Evolutionary conservation across 2,888 invertebrate species (phyloP).

Genomic region (Orthonevra nobilis): DNA sequence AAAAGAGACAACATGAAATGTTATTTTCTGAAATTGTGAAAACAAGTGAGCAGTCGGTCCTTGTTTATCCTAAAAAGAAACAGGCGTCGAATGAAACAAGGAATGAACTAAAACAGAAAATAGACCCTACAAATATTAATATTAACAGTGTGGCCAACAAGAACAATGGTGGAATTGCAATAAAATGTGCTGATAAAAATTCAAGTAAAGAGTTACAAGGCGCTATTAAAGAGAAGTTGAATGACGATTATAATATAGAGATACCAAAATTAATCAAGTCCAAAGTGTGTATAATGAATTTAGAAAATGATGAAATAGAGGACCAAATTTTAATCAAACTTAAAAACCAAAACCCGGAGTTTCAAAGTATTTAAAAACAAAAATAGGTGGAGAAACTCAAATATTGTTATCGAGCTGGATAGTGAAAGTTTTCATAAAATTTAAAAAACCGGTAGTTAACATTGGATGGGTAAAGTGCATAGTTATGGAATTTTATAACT

Average conservation of each 20-base stretch:
- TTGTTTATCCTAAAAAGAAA: background rate
- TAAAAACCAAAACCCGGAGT: constrained; percentile 4
- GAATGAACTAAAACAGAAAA: background rate
- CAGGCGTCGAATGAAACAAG: constrained; percentile 1
- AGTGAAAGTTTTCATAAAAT: constrained; percentile 21
- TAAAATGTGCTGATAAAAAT: background rate
- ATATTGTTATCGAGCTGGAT: constrained; percentile 7
- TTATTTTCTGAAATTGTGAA: background rate
- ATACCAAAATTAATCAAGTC: background rate
- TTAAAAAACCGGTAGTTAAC: background rate
- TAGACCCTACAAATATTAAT: background rate
- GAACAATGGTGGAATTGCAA: background rate
- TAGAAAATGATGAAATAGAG: constrained; percentile 2
- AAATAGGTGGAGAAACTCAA: constrained; percentile 16
- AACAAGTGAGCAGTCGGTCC: background rate
- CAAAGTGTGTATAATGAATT: constrained; percentile 2
- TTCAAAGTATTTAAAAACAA: constrained; percentile 19
- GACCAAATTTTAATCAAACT: background rate
- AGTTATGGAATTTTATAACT: background rate
- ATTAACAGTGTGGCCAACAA: background rate
- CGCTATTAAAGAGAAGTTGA: background rate
- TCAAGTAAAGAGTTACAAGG: background rate
- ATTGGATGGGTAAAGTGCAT: constrained; percentile 12
- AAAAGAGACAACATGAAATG: no score
- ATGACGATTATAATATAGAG: constrained; percentile 7